These are phyloP conservation scores for Callipepla squamata DNA, from an alignment of 2,113 vertebrate genomes.

Conservation along the genomic window DNA sequence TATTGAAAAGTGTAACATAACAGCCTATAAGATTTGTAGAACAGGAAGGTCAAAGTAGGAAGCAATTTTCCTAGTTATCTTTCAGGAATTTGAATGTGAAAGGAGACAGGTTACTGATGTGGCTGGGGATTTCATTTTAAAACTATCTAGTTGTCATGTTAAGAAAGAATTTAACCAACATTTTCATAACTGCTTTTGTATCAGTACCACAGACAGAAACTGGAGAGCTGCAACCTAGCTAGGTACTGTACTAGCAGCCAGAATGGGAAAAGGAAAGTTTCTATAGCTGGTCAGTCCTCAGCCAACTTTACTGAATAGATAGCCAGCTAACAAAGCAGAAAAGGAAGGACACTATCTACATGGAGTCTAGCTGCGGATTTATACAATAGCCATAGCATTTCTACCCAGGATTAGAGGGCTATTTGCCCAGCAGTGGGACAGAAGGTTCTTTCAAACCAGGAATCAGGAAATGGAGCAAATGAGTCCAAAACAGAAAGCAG, in stretches of 20 bases:
- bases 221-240: neutral
- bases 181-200: neutral
- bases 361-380: neutral
- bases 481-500: neutral
- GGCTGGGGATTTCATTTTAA: neutral
- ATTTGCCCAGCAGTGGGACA: constrained; percentile 9
- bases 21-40: neutral
- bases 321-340: neutral
- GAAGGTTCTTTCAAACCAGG: constrained; percentile 14
- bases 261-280: neutral
- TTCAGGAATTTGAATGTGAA: neutral
- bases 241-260: neutral
- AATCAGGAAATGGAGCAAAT: neutral
- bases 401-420: neutral
- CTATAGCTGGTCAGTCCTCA: neutral
- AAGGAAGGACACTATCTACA: neutral
- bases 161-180: neutral
- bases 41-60: neutral
- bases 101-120: neutral
- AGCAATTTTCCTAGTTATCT: neutral
- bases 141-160: neutral
- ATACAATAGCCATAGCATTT: neutral
- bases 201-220: neutral
- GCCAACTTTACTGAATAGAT: neutral
- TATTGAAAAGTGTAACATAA: neutral